These are phyloP conservation scores for Halichoerus grypus DNA, from an alignment of 2,113 vertebrate genomes.

Conservation along the genomic window DNA sequence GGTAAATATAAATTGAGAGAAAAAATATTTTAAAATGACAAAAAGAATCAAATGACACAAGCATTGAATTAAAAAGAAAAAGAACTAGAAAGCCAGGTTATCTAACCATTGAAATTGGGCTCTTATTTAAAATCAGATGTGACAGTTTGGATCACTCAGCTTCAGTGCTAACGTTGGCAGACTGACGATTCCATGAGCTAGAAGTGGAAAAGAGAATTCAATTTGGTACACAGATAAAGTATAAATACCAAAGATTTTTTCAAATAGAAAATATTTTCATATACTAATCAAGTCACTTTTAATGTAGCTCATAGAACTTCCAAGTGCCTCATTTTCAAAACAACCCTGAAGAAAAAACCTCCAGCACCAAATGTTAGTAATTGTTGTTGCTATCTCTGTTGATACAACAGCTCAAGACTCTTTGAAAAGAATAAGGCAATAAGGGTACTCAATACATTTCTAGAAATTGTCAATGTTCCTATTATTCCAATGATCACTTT, in stretches of 20 bases:
- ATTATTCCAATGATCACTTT: conserved; percentile 61
- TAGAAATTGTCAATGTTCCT: conserved; percentile 65
- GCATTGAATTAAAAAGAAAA: background rate
- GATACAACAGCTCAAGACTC: background rate
- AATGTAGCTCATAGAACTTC: background rate
- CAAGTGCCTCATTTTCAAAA: conserved; percentile 35
- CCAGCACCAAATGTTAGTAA: background rate
- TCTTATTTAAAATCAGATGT: conserved; percentile 15
- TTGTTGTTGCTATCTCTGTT: background rate
- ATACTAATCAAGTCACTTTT: conserved; percentile 41
- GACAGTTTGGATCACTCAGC: background rate
- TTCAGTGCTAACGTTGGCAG: background rate
- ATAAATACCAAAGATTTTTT: conserved; percentile 49
- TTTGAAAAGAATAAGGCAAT: background rate
- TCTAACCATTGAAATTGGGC: background rate
- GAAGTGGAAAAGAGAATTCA: background rate
- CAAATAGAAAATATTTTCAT: conserved; percentile 52
- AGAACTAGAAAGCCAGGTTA: background rate
- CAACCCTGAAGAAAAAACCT: background rate
- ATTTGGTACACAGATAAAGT: background rate
- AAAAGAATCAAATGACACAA: background rate
- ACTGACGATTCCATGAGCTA: background rate
- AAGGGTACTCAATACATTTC: background rate
- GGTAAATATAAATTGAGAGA: background rate
- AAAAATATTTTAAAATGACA: background rate